These are phyloP conservation scores for Epinotia demarniana DNA, from an alignment of 2,888 invertebrate species.

Conservation along the genomic window DNA sequence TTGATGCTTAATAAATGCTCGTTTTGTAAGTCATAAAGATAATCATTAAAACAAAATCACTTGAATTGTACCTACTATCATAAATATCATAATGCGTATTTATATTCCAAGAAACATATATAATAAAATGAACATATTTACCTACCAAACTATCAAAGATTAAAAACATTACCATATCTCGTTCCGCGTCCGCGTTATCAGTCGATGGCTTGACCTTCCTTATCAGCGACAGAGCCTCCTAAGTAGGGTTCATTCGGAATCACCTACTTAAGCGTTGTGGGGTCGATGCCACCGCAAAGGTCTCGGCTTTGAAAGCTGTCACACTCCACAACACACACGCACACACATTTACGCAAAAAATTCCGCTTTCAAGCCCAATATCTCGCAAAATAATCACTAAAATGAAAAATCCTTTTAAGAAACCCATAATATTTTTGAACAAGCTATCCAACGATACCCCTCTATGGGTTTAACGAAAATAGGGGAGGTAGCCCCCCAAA, in stretches of 20 bases:
- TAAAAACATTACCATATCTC: conserved; percentile 30
- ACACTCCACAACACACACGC: too few relatives aligned
- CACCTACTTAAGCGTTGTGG: conserved; percentile 30
- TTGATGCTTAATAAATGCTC: background rate
- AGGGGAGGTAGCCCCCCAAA: too few relatives aligned
- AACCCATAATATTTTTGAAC: too few relatives aligned
- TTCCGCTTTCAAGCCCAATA: too few relatives aligned
- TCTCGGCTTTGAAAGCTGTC: background rate
- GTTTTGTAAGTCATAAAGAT: background rate
- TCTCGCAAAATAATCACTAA: too few relatives aligned
- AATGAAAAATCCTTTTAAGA: too few relatives aligned
- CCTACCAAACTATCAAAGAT: conserved; percentile 21
- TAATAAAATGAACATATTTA: background rate
- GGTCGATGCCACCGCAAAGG: conserved; percentile 33
- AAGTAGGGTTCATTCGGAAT: conserved; percentile 38
- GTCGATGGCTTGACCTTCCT: conserved; percentile 57
- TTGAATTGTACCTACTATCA: background rate
- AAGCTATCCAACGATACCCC: too few relatives aligned
- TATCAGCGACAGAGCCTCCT: conserved; percentile 50
- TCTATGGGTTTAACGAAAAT: too few relatives aligned
- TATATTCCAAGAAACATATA: conserved; percentile 1
- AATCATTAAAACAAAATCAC: background rate
- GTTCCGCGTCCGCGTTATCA: conserved; percentile 53
- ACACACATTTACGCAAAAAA: too few relatives aligned
- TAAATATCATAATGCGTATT: background rate